A percentile compares a stretch with the other conserved stretches of the same genome.
Evolutionary conservation across 2,888 invertebrate species (phyloP).

Genomic region (Ophonus ardosiacus): DNA sequence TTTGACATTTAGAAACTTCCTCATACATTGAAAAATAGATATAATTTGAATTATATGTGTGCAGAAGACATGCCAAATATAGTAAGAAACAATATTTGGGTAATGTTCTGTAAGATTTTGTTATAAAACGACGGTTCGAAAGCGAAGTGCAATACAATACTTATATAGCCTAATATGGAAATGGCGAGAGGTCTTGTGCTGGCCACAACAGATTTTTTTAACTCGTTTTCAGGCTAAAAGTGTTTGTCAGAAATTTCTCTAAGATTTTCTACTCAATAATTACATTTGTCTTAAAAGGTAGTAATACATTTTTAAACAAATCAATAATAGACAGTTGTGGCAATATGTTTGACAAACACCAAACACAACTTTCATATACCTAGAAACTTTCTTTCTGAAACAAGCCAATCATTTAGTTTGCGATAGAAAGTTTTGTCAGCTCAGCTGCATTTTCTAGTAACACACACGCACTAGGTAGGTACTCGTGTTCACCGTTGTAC

Average conservation of each 20-base stretch:
- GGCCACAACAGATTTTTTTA: too few species aligned
- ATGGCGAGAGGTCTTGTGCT: too few species aligned
- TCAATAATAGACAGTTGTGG: slow-evolving; percentile 33
- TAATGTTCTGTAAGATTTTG: too few species aligned
- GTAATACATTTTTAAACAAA: slow-evolving; percentile 17
- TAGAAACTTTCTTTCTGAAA: slow-evolving; percentile 54
- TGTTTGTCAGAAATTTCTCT: neutral
- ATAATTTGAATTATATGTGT: too few species aligned
- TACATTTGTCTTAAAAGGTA: neutral
- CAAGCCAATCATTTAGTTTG: slow-evolving; percentile 53
- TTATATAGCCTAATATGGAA: too few species aligned
- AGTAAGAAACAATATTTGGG: too few species aligned
- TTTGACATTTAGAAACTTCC: too few species aligned
- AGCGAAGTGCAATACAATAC: too few species aligned
- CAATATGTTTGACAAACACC: slow-evolving; percentile 43
- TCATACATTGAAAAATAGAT: too few species aligned
- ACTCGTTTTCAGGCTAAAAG: neutral
- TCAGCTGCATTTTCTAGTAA: slow-evolving; percentile 52
- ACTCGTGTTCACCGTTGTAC: slow-evolving; percentile 40
- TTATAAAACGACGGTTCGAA: too few species aligned
- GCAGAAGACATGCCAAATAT: too few species aligned
- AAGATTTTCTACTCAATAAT: neutral
- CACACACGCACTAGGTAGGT: slow-evolving; percentile 44
- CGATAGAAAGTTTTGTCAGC: slow-evolving; percentile 55
- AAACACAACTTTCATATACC: slow-evolving; percentile 58